Percentiles rank a stretch among this genome's conserved stretches.
Conservation (phyloP, 2,888 invertebrate species). For the Eremobia ochroleuca region DNA sequence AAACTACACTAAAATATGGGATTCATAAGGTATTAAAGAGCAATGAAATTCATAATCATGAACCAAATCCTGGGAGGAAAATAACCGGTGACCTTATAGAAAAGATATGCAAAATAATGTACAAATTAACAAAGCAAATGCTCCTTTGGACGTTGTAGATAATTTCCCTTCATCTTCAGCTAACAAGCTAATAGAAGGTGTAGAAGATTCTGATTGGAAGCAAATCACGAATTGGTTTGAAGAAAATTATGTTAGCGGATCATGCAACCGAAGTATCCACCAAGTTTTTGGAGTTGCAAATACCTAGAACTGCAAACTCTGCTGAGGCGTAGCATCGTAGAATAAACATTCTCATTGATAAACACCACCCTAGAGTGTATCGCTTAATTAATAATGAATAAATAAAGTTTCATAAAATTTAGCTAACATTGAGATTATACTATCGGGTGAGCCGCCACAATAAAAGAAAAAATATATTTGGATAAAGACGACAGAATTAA, state of each 20-base stretch:
- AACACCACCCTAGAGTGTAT: slow-evolving; percentile 5
- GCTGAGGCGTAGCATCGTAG: slow-evolving; percentile 9
- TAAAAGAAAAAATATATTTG: neutral
- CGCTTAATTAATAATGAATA: slow-evolving; percentile 6
- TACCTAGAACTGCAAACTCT: slow-evolving; percentile 1
- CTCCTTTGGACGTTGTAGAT: neutral
- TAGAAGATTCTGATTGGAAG: too few species aligned
- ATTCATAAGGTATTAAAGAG: too few species aligned
- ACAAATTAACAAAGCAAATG: neutral
- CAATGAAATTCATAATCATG: too few species aligned
- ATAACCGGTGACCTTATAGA: too few species aligned
- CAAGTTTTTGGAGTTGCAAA: neutral
- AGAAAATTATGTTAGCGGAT: too few species aligned
- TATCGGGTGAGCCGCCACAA: neutral
- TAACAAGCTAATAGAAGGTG: too few species aligned
- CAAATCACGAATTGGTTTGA: too few species aligned
- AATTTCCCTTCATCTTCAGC: neutral
- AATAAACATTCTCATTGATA: slow-evolving; percentile 4
- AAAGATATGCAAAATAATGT: too few species aligned
- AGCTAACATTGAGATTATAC: slow-evolving; percentile 7
- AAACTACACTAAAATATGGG: too few species aligned
- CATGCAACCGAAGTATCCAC: slow-evolving; percentile 8
- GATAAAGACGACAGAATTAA: neutral
- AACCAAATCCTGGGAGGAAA: too few species aligned
- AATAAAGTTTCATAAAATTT: slow-evolving; percentile 1